Conservation (phyloP, 2,888 invertebrate species). For the Sminthurinus aureus region DNA sequence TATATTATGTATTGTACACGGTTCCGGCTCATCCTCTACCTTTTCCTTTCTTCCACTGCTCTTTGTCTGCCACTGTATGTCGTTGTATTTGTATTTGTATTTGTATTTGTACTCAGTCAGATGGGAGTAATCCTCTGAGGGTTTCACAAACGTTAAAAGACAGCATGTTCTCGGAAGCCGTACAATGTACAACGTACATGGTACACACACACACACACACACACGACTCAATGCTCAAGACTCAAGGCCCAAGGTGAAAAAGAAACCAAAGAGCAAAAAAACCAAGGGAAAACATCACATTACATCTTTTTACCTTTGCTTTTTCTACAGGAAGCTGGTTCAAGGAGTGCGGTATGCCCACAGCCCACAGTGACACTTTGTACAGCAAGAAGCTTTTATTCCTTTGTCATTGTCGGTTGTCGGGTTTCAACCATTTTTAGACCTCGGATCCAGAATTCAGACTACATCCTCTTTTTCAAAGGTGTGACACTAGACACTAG, state of each 20-base stretch:
- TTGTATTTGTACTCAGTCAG: constrained; percentile 2
- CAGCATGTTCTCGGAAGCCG: not conserved
- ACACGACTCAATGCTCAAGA: no score
- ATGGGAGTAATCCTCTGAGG: constrained; percentile 43
- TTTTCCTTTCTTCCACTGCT: constrained; percentile 13
- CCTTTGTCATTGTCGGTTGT: constrained; percentile 23
- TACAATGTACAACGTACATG: no score
- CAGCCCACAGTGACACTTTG: not conserved
- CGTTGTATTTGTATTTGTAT: not conserved
- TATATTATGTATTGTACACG: not conserved
- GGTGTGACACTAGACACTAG: constrained; percentile 20
- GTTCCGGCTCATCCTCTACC: not conserved
- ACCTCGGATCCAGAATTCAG: constrained; percentile 4
- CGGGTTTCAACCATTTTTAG: not conserved
- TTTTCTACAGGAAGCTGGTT: not conserved
- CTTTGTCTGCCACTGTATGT: constrained; percentile 10
- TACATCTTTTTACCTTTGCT: not conserved
- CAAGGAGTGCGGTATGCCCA: no score
- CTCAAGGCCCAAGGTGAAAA: constrained; percentile 24
- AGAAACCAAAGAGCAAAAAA: not conserved
- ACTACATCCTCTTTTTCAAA: constrained; percentile 28
- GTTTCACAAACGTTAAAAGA: constrained; percentile 38
- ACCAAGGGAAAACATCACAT: not conserved
- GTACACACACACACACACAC: no score
- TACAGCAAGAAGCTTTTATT: constrained; percentile 8